phyloP scores from a whole-genome alignment of 2,888 invertebrate species.

The Parelbella ahira region DNA sequence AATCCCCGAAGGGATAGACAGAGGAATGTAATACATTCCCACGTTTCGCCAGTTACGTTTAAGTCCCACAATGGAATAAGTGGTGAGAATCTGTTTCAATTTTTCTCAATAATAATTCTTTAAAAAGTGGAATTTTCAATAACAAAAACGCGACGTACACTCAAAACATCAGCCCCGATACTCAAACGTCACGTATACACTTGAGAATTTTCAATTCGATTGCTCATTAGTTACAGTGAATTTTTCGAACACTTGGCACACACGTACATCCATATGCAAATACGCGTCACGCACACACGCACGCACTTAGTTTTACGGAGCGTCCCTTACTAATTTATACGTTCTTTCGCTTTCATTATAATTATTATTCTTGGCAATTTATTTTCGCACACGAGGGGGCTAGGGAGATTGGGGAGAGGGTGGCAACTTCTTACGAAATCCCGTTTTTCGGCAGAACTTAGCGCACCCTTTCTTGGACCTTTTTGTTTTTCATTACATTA shows the following conservation, averaged over 20 bases:
- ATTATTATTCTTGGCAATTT: slow-evolving; percentile 82
- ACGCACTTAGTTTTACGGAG: slow-evolving; percentile 53
- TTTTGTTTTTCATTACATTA: slow-evolving; percentile 82
- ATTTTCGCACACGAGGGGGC: slow-evolving; percentile 80
- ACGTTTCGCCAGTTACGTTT: too few species aligned
- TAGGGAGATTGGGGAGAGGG: slow-evolving; percentile 44
- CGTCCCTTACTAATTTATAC: slow-evolving; percentile 81
- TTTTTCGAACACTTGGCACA: slow-evolving; percentile 11
- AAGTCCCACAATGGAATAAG: too few species aligned
- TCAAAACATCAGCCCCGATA: not conserved
- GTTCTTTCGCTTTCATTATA: slow-evolving; percentile 81
- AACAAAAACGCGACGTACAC: not conserved
- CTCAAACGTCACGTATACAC: not conserved
- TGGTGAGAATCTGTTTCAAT: too few species aligned
- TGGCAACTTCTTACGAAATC: slow-evolving; percentile 78
- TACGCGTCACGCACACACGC: slow-evolving; percentile 47
- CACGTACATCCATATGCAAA: slow-evolving; percentile 30
- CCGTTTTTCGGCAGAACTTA: slow-evolving; percentile 80
- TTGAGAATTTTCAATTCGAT: slow-evolving; percentile 8
- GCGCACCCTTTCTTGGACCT: slow-evolving; percentile 81
- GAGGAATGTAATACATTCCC: too few species aligned
- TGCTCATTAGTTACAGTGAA: slow-evolving; percentile 5
- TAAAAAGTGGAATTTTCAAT: too few species aligned
- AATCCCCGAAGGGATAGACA: too few species aligned
- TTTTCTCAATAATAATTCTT: too few species aligned